Evolutionary conservation across 2,888 invertebrate genomes (phyloP), one percentile per base, ranked within the genome.

Genomic region (Anthoptus insignis): DNA sequence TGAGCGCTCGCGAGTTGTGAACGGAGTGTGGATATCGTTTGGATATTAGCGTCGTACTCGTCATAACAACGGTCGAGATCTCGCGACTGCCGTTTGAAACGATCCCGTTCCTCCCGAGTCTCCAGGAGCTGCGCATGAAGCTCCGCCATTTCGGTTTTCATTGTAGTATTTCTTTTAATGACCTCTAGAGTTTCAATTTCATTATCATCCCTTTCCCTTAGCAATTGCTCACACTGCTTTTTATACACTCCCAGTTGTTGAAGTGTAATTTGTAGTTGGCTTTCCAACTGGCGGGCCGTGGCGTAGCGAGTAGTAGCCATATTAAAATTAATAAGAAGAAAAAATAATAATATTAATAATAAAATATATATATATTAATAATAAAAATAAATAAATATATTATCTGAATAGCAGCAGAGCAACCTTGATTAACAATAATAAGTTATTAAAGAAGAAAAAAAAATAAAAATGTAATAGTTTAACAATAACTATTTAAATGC

Each of bases 231-330:
- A 11, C 19, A 45, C 45, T 45, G 21, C 45, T 45, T 19, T 19
- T 21, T 45, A 7, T 3, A 45, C 21, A 9, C 45, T 19, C 45
- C 13, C 3, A 45, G 45, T 11, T 45, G 21, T 21, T 45, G 45
- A 8, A 45, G 45, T 9, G 67, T 4, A 56, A 64, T 9, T 42
- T 32, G n/a, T 32, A 56, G 6, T 34, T 66, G n/a, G 59, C 67
- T 5, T 57, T 67, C 64, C 67, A 63, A 45, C 57, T 67, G 11
- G 9, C 60, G 58, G 60, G 60, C 24, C 52, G 64, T 24, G 60
- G 64, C 21, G 11, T 19, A 6, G 9, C 45, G 39, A 14, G 39
- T 42, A 14, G 27, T 27, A 27, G 8, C 8, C 8, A 27, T 8
- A 27, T 6, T 27, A 27, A 27, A 27, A 6, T 27, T 6, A 27